Evolutionary conservation across 2,797 vertebrate genomes (phyloP), one percentile per base, ranked within the genome.

Genomic region (Gila robusta): DNA sequence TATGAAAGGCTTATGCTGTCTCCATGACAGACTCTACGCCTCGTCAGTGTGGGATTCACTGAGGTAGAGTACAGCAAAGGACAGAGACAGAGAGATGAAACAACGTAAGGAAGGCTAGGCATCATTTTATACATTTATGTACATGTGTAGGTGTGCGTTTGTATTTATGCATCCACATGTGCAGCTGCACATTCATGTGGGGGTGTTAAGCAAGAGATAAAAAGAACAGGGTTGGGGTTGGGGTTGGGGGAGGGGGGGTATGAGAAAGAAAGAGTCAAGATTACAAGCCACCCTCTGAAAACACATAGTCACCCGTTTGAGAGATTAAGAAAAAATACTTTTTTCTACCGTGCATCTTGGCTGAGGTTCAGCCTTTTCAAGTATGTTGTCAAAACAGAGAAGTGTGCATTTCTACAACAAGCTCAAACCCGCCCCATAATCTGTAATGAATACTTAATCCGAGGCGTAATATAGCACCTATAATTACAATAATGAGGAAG

Each of bases 1-100:
- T 95, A 95, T 95, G 94, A 96, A 95, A 95, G 94, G 95, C 95
- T 96, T 95, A 95, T 92, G 93, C 91, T 90, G 94, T 94, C 94
- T 95, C 93, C 86, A 88, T 95, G 94, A 95, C 95, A 96, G 93
- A 95, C 92, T 94, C 91, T 91, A 92, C 79, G 92, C 92, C 94
- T 94, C 93, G 91, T 94, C 94, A 91, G 91, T 90, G 86, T 84
- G 92, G 94, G 94, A 95, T 95, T 95, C 95, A 92, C 93, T 90
- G 90, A 93, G 93, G 93, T 94, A 93, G 90, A 91, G 90, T 91
- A 93, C 91, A 92, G 92, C 91, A 90, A 91, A 91, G 81, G 89
- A 89, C 23, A 74, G 23, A 66, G 26, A 77, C 88, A 81, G 90
- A 78, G 74, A 91, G 92, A 88, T 86, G 80, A 93, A 94, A 94